Conservation (phyloP, 2,797 vertebrate species). For the Characodon lateralis region DNA sequence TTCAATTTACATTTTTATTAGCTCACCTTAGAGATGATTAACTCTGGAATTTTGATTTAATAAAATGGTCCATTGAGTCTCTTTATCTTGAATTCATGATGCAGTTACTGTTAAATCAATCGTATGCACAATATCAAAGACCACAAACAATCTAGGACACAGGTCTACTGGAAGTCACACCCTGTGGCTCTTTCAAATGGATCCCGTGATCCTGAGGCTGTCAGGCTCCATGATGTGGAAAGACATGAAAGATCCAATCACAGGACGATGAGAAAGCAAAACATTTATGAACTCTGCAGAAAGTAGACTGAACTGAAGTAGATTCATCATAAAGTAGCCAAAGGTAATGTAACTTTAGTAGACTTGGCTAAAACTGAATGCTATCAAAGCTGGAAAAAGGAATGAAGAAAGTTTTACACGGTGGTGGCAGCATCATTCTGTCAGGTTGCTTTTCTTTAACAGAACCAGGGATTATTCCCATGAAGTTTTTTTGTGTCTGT, state of each 20-base stretch:
- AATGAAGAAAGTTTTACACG: background rate
- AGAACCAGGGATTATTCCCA: background rate
- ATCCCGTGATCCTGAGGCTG: slow-evolving; percentile 2
- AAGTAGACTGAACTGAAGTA: background rate
- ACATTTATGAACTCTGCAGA: background rate
- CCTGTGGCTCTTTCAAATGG: background rate
- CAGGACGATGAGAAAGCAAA: background rate
- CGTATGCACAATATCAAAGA: slow-evolving; percentile 18
- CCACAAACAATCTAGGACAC: slow-evolving; percentile 5
- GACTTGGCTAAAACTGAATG: background rate
- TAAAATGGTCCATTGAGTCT: slow-evolving; percentile 5
- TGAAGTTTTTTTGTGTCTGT: too few relatives aligned
- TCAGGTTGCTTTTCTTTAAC: background rate
- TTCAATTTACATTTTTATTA: slow-evolving; percentile 25
- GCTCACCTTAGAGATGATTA: slow-evolving; percentile 10
- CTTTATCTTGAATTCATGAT: slow-evolving; percentile 27
- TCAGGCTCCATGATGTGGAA: slow-evolving; percentile 13
- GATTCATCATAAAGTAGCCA: background rate
- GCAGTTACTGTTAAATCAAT: slow-evolving; percentile 41
- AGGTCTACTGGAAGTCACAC: slow-evolving; percentile 8
- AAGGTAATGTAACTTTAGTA: background rate
- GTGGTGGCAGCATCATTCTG: background rate
- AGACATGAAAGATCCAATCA: too few relatives aligned
- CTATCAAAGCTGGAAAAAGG: background rate
- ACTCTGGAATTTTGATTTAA: slow-evolving; percentile 21